Evolutionary conservation across 2,888 invertebrate species (phyloP).

Genomic region (Gari tellinella): DNA sequence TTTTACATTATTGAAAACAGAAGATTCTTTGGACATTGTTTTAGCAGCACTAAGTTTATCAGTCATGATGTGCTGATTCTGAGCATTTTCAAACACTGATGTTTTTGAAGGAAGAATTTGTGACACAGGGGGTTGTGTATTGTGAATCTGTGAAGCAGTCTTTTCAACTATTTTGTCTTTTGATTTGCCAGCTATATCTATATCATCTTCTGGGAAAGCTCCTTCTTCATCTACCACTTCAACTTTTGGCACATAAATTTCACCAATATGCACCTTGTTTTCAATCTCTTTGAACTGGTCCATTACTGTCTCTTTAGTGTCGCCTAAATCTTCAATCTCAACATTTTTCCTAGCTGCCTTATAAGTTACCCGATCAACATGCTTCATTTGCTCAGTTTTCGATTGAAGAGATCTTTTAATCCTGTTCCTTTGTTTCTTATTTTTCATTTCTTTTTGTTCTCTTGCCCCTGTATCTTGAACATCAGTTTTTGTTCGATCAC

Average conservation of each 20-base stretch:
- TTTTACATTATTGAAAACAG: no score
- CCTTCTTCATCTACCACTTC: neutral
- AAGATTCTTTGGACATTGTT: no score
- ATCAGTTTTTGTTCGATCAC: neutral
- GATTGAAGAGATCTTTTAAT: neutral
- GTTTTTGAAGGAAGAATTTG: slow-evolving; percentile 33
- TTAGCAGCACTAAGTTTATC: no score
- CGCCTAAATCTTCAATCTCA: neutral
- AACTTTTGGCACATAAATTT: neutral
- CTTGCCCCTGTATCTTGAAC: neutral
- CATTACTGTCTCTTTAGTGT: neutral
- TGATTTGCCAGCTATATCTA: slow-evolving; percentile 1
- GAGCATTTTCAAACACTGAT: neutral
- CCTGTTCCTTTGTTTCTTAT: slow-evolving; percentile 5
- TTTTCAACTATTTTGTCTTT: slow-evolving; percentile 1
- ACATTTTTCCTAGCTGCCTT: no score
- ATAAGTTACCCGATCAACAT: no score
- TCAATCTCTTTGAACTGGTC: neutral
- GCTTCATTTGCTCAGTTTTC: neutral
- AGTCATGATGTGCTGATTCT: no score
- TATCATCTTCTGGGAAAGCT: slow-evolving; percentile 3
- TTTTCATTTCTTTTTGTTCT: neutral
- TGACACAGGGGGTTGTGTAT: slow-evolving; percentile 30
- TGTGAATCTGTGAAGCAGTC: slow-evolving; percentile 14
- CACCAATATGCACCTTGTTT: neutral